Base-by-base conservation (phyloP, 1,140 invertebrate species). In the Leptinotarsa defecta region DNA sequence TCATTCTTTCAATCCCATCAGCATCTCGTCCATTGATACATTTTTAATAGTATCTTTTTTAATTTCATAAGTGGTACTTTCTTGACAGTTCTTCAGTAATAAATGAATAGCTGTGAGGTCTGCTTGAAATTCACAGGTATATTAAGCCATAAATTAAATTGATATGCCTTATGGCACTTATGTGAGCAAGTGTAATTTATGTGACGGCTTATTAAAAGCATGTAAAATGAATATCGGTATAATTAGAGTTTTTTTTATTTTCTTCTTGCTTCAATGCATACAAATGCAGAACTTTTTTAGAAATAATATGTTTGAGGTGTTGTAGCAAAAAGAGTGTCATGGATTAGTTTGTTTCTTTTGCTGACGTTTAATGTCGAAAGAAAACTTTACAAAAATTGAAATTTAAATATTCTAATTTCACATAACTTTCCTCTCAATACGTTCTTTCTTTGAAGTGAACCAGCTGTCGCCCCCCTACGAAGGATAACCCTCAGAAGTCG, bases 81-180 rank as follows among this genome's bases (percentile, higher is more conserved):
- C 64, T 17, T 15, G 20, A 67, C 20, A 34, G 64, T 67, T 67
- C 20, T 22, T 15, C 20, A 34, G n/a, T 67, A 20, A 24, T 67
- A 24, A 67, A 67, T 67, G n/a, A 67, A 17, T 34, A 34, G 64
- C 22, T 67, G 20, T 24, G 64, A 67, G 20, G 20, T 67, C 64
- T 67, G 64, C 27, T 67, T 67, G 11, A 67, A 24, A 67, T 67
- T 67, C 64, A 63, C n/a, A 15, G 27, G 64, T 67, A 67, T 34
- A 67, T 67, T 67, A 67, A 67, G 64, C 27, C 20, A 67, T 67
- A 67, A 67, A 67, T 67, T 67, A 67, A 34, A 67, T 34, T 24
- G 15, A 67, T 34, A 24, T 67, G 64, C 64, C 27, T 19, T 43
- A 43, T 57, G 52, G 52, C 52, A 57, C 3, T 57, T 57, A 57